A percentile compares a stretch with the other conserved stretches of the same genome.
Conservation (phyloP, 2,113 vertebrate species). For the Pseudorhombus dupliciocellatus region DNA sequence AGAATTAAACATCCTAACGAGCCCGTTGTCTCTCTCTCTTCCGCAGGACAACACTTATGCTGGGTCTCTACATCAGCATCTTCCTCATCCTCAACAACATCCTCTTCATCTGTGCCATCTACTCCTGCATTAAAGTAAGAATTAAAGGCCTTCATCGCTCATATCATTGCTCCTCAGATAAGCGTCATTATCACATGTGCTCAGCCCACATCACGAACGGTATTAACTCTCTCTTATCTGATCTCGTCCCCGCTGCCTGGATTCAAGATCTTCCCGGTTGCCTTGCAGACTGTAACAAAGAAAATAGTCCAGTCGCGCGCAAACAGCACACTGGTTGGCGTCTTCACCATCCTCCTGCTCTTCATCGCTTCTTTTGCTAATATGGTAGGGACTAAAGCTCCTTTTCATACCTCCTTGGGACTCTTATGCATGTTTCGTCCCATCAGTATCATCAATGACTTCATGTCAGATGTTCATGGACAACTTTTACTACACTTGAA, state of each 20-base stretch:
- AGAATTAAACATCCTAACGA: conserved; percentile 49
- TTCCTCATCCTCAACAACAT: conserved; percentile 87
- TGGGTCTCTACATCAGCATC: conserved; percentile 85
- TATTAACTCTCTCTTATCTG: conserved; percentile 54
- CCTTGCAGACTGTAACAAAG: conserved; percentile 86
- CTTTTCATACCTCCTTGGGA: not conserved
- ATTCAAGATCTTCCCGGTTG: conserved; percentile 85
- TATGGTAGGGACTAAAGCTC: conserved; percentile 83
- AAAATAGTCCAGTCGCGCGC: conserved; percentile 90
- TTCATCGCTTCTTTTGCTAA: conserved; percentile 90
- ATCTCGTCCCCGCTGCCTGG: conserved; percentile 42
- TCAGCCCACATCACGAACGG: conserved; percentile 46
- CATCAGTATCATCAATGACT: not conserved
- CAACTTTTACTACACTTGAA: conserved; percentile 8
- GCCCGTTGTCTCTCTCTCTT: conserved; percentile 42
- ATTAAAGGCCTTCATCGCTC: conserved; percentile 32
- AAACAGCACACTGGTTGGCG: conserved; percentile 89
- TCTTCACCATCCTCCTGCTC: conserved; percentile 91
- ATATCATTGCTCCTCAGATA: conserved; percentile 28
- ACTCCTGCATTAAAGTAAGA: conserved; percentile 92
- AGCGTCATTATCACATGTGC: conserved; percentile 52
- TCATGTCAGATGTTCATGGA: conserved; percentile 1
- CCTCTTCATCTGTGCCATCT: conserved; percentile 90
- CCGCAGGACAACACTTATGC: conserved; percentile 87
- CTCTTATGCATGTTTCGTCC: not conserved